A percentile compares a stretch with the other conserved stretches of the same genome.
phyloP scores from a whole-genome alignment of 1,140 invertebrate species.

The Gonatopus flavifemur region DNA sequence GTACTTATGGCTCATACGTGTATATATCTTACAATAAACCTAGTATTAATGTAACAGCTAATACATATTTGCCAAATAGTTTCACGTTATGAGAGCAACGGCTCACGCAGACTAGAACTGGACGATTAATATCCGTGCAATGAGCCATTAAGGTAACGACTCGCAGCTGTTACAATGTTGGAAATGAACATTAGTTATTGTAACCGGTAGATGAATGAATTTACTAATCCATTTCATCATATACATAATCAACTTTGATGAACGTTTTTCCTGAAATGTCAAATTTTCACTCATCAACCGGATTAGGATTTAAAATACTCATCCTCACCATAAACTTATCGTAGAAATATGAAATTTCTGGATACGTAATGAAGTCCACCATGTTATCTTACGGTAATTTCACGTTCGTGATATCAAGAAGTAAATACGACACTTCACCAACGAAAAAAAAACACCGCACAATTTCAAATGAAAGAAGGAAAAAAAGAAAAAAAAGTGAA shows the following conservation, averaged over 20 bases:
- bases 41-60: no score
- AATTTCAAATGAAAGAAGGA: neutral
- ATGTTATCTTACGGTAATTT: constrained; percentile 31
- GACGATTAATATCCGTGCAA: constrained; percentile 32
- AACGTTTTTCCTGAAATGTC: no score
- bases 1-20: no score
- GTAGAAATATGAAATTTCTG: constrained; percentile 50
- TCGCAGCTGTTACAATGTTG: constrained; percentile 36
- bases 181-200: no score
- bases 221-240: no score
- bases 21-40: no score
- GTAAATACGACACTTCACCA: neutral
- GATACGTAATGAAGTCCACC: constrained; percentile 49
- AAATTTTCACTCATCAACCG: no score
- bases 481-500: neutral
- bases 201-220: no score
- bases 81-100: constrained; percentile 24
- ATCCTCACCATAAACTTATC: constrained; percentile 45
- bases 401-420: no score
- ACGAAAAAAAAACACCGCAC: neutral
- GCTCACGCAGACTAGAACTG: no score
- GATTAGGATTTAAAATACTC: no score
- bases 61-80: constrained; percentile 27
- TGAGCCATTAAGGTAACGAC: constrained; percentile 34
- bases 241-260: no score